Conservation (phyloP, 2,888 invertebrate genomes). For the Cataglyphis albicans region DNA sequence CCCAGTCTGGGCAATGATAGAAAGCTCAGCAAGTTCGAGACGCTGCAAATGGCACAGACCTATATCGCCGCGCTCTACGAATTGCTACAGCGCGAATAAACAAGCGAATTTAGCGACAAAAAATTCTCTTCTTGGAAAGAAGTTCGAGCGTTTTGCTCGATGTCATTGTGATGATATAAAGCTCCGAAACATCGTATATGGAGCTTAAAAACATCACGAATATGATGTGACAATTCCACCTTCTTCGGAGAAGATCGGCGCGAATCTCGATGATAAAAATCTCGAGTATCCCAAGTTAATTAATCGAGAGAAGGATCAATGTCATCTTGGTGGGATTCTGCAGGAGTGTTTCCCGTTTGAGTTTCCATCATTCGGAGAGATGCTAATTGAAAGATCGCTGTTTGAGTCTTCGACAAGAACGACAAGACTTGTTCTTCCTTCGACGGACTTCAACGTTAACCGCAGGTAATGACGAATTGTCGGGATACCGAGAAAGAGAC, state of each 20-base stretch:
- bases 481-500: slow-evolving; percentile 40
- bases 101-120: neutral
- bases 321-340: slow-evolving; percentile 1
- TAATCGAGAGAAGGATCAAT: neutral
- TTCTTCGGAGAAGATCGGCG: neutral
- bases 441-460: slow-evolving; percentile 40
- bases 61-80: slow-evolving; percentile 91
- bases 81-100: slow-evolving; percentile 86
- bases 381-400: slow-evolving; percentile 34
- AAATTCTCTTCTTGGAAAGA: slow-evolving; percentile 29
- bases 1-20: slow-evolving; percentile 90
- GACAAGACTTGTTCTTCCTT: slow-evolving; percentile 10
- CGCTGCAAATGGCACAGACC: slow-evolving; percentile 92
- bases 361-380: slow-evolving; percentile 8
- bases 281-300: neutral
- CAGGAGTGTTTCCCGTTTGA: neutral
- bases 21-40: slow-evolving; percentile 92
- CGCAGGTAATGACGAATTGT: slow-evolving; percentile 59
- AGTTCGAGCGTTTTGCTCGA: slow-evolving; percentile 15
- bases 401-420: slow-evolving; percentile 1
- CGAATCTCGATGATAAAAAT: neutral
- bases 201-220: neutral
- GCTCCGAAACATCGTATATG: neutral
- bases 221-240: neutral
- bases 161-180: slow-evolving; percentile 1